Conservation (phyloP, 2,888 invertebrate species). For the Deilephila porcellus region DNA sequence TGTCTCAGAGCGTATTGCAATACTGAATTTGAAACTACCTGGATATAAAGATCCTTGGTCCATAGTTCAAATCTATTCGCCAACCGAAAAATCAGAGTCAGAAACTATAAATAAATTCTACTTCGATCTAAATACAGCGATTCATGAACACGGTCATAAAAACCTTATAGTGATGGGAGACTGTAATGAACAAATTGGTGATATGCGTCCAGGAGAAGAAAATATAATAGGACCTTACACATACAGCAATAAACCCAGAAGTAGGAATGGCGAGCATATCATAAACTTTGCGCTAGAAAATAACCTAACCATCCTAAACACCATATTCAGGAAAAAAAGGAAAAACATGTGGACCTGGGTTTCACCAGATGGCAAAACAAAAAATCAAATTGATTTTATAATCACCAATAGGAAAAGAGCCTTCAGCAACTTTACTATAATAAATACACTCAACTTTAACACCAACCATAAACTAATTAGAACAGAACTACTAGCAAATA, state of each 20-base stretch:
- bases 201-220: conserved; percentile 37
- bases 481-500: conserved; percentile 39
- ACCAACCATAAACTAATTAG: conserved; percentile 46
- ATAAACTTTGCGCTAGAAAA: conserved; percentile 39
- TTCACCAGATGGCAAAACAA: conserved; percentile 33
- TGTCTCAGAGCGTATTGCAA: conserved; percentile 44
- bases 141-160: conserved; percentile 39
- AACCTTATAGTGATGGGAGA: conserved; percentile 39
- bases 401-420: conserved; percentile 30
- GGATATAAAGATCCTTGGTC: conserved; percentile 41
- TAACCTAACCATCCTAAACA: conserved; percentile 33
- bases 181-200: conserved; percentile 38
- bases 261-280: conserved; percentile 40
- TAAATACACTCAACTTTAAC: conserved; percentile 43
- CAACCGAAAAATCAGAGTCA: conserved; percentile 39
- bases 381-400: conserved; percentile 39
- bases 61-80: conserved; percentile 43
- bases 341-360: conserved; percentile 36
- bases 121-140: conserved; percentile 38
- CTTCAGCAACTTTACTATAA: conserved; percentile 29
- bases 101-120: conserved; percentile 41
- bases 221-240: conserved; percentile 33
- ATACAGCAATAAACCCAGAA: conserved; percentile 40
- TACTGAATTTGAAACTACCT: conserved; percentile 41
- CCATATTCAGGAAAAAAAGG: conserved; percentile 24